Conservation (phyloP, 2,113 vertebrate species). For the Myotis davidii region DNA sequence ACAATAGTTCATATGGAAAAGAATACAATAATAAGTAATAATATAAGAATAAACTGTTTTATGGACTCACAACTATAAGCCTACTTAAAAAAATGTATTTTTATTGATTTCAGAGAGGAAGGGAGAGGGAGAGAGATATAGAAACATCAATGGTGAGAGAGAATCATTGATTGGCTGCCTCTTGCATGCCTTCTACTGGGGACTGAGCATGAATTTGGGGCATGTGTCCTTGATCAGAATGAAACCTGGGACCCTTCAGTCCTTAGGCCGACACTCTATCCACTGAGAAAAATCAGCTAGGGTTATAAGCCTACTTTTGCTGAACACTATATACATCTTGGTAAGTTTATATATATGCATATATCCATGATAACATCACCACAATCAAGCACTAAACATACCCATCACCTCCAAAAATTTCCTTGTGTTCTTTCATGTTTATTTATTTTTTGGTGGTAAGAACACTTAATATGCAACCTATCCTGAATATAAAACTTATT, state of each 20-base stretch:
- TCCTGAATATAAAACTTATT: not conserved
- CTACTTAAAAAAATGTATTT: not conserved
- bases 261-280: too few species aligned
- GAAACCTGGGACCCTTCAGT: too few species aligned
- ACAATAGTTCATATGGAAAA: not conserved
- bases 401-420: not conserved
- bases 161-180: too few species aligned
- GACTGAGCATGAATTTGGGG: too few species aligned
- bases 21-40: not conserved
- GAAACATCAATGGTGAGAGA: too few species aligned
- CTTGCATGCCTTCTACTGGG: too few species aligned
- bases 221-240: too few species aligned
- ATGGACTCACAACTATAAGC: not conserved
- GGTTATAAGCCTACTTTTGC: not conserved
- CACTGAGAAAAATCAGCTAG: too few species aligned
- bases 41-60: not conserved
- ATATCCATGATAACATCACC: not conserved
- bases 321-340: not conserved
- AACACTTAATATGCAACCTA: not conserved
- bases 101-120: too few species aligned
- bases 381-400: not conserved
- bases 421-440: not conserved
- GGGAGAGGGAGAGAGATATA: too few species aligned
- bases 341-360: not conserved
- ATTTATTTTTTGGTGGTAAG: not conserved